Evolutionary conservation across 2,113 vertebrate species (phyloP), one percentile per base, ranked within the genome.

Genomic region (Turnix velox): DNA sequence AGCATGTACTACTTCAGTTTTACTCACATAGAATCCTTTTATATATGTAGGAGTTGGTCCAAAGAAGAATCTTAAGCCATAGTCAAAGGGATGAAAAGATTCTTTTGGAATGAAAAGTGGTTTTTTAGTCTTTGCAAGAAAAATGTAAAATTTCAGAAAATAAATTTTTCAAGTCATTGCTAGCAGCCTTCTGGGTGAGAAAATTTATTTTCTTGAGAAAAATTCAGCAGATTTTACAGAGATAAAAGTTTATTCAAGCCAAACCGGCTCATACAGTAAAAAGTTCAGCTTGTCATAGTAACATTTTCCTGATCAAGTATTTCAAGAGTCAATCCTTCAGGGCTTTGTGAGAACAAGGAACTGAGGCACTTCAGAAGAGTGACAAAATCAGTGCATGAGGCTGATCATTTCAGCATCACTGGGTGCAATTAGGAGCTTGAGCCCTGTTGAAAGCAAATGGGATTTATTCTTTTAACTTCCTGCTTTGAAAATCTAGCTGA

Each of bases 401-500:
- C 54, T 40, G 31, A 77, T 59, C n/a, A 31, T 74, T 90, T 86
- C 39, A 49, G 31, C 78, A 68, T 67, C 63, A 63, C 55, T 93
- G 52, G 25, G 72, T 37, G 33, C 16, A 87, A n/a, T 65, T 78
- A 68, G 52, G 28, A 49, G 31, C 20, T 84, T 61, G 72, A 88
- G 11, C 20, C 28, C 33, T 87, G 14, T 19, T 81, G 74, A 87
- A 92, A 82, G 45, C 16, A 42, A 92, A 43, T 49, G 0, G 0
- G 25, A 82, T 93, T 84, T 93, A 30, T 68, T 68, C 66, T 78
- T 80, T 57, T 67, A 49, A 65, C 33, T 84, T 61, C 58, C 40
- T 92, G 80, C 69, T 96, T 86, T 91, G 69, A 93, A 93, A 91
- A 76, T 84, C 45, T 18, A 91, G 58, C 58, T 92, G 46, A 35